Conservation (phyloP, 2,888 invertebrate genomes). For the Tethea ocularis region DNA sequence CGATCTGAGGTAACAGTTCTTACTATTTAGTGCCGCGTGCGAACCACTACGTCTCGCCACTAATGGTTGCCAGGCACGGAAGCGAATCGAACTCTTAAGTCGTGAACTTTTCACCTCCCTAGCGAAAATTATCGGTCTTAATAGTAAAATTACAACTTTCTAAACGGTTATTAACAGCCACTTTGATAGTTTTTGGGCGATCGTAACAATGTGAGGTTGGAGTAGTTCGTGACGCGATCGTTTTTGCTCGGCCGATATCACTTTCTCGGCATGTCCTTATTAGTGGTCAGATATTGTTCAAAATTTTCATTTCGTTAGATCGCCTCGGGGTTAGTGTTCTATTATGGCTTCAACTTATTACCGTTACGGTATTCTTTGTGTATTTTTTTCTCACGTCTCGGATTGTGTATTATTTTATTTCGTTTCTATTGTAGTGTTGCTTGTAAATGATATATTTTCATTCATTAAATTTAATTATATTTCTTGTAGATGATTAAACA, state of each 20-base stretch:
- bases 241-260: constrained; percentile 55
- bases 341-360: constrained; percentile 33
- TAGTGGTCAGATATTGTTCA: constrained; percentile 64
- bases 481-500: neutral
- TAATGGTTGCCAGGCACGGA: constrained; percentile 56
- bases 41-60: constrained; percentile 38
- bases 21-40: constrained; percentile 41
- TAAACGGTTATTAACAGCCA: constrained; percentile 62
- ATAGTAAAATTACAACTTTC: constrained; percentile 68
- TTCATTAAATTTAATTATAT: neutral
- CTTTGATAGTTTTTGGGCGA: constrained; percentile 38
- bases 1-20: constrained; percentile 41
- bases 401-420: constrained; percentile 1
- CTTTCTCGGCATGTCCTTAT: constrained; percentile 76
- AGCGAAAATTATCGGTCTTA: constrained; percentile 55
- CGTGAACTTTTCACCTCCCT: constrained; percentile 54
- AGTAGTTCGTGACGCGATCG: constrained; percentile 29
- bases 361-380: constrained; percentile 30
- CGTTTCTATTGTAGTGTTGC: neutral
- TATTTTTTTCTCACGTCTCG: constrained; percentile 5
- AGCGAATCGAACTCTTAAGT: constrained; percentile 36
- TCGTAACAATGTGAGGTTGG: constrained; percentile 8
- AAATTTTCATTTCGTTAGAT: constrained; percentile 65
- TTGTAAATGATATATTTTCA: neutral
- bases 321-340: constrained; percentile 35